phyloP scores from a whole-genome alignment of 2,888 invertebrate genomes.

The Chrysina gloriosa region DNA sequence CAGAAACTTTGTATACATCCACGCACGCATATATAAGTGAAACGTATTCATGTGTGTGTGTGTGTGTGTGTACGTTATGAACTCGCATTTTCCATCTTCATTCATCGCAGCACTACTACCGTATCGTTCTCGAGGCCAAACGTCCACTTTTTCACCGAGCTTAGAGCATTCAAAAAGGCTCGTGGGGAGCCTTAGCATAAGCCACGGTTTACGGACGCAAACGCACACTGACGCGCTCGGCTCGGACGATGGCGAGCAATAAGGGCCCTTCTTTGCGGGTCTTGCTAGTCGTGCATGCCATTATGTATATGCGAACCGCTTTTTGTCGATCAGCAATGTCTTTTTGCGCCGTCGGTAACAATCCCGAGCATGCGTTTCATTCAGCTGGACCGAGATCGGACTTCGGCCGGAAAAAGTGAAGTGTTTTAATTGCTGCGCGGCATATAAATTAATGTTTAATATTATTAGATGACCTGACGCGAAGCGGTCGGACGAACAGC shows the following conservation, averaged over 20 bases:
- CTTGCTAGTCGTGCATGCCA: slow-evolving; percentile 27
- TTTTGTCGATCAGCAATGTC: slow-evolving; percentile 26
- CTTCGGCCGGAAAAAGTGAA: slow-evolving; percentile 12
- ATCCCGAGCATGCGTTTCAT: slow-evolving; percentile 30
- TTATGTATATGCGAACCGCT: slow-evolving; percentile 15
- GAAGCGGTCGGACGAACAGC: too few species aligned
- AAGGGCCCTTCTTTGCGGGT: not conserved
- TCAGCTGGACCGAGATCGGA: not conserved
- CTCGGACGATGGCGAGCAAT: too few species aligned
- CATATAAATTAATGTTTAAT: slow-evolving; percentile 34
- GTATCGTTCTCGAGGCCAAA: too few species aligned
- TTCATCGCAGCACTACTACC: not conserved
- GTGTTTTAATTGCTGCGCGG: slow-evolving; percentile 29
- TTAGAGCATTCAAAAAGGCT: too few species aligned
- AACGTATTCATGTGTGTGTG: not conserved
- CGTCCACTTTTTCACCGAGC: too few species aligned
- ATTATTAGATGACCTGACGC: too few species aligned
- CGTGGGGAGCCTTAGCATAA: too few species aligned
- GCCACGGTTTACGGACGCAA: too few species aligned
- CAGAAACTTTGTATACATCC: not conserved
- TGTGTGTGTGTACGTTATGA: not conserved
- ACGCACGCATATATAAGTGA: not conserved
- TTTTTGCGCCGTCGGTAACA: slow-evolving; percentile 26
- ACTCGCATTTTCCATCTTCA: slow-evolving; percentile 1
- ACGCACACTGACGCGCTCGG: too few species aligned